phyloP scores from a whole-genome alignment of 2,888 invertebrate species.

The Marronus borbonicus region DNA sequence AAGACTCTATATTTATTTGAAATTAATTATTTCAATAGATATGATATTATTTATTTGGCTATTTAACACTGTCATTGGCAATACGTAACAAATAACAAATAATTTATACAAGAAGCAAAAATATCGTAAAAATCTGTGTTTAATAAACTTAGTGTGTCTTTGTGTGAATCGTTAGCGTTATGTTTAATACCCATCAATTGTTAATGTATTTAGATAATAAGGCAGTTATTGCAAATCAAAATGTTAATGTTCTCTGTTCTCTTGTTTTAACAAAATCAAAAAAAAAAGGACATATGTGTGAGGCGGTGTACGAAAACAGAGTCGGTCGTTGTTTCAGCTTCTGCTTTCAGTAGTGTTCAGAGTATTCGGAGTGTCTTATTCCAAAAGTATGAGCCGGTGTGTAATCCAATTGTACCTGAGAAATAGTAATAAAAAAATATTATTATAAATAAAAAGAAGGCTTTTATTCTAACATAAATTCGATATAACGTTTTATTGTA shows the following conservation, averaged over 20 bases:
- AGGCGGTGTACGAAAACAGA: constrained; percentile 35
- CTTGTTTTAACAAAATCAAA: constrained; percentile 23
- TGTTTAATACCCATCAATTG: constrained; percentile 11
- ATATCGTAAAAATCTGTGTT: constrained; percentile 12
- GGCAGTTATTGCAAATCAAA: constrained; percentile 35
- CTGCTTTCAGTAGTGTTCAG: constrained; percentile 68
- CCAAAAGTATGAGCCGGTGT: constrained; percentile 85
- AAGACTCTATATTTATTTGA: background rate
- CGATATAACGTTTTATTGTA: no score
- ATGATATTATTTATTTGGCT: background rate
- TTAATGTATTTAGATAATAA: constrained; percentile 27
- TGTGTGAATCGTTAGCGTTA: constrained; percentile 2
- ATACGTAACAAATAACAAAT: constrained; percentile 28
- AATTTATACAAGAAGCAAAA: constrained; percentile 26
- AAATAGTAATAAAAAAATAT: constrained; percentile 47
- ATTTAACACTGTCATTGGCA: constrained; percentile 12
- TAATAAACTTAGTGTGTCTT: background rate
- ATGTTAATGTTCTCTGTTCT: constrained; percentile 47
- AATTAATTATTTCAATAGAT: background rate
- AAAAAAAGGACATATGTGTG: constrained; percentile 7
- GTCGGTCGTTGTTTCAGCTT: constrained; percentile 46
- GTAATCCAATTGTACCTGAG: constrained; percentile 77
- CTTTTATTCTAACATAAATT: no score
- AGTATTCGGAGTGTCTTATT: constrained; percentile 88
- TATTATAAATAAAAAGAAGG: no score